phyloP scores from a whole-genome alignment of 1,140 invertebrate species.

The Caenorhabditis remanei region DNA sequence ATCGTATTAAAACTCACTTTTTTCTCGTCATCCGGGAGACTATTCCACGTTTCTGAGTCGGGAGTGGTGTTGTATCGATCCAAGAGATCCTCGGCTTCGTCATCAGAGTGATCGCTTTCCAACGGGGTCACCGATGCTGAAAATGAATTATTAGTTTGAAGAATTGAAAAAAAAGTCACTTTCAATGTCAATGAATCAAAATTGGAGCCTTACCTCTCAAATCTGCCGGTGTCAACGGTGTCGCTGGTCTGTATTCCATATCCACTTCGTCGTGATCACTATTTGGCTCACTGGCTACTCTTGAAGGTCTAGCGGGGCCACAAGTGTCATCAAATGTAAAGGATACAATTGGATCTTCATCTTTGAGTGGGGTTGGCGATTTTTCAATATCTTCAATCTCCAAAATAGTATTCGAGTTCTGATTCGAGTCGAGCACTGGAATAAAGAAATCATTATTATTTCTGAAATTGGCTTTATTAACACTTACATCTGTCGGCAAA shows the following conservation, averaged over 20 bases:
- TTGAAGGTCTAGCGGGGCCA: not conserved
- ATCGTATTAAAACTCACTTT: not conserved
- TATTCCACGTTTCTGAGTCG: conserved; percentile 70
- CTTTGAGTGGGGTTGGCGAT: not conserved
- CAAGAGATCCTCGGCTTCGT: not conserved
- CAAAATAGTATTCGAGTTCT: not conserved
- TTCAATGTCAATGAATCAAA: too few relatives aligned
- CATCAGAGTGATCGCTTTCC: not conserved
- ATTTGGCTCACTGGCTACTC: not conserved
- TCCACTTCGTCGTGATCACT: not conserved
- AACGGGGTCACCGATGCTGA: too few relatives aligned
- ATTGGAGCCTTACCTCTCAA: conserved; percentile 60
- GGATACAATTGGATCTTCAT: not conserved
- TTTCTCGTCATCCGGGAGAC: not conserved
- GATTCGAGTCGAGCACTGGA: conserved; percentile 1
- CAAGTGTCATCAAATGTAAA: not conserved
- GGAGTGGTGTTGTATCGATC: conserved; percentile 45
- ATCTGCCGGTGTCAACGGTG: not conserved
- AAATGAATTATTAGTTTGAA: too few relatives aligned
- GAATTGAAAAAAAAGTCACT: too few relatives aligned
- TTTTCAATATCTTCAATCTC: conserved; percentile 18
- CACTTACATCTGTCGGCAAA: too few relatives aligned
- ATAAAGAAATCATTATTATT: not conserved
- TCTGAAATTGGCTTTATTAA: too few relatives aligned
- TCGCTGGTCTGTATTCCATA: not conserved